These are phyloP conservation scores for Leptatherina wallacei DNA, from an alignment of 2,797 vertebrate genomes.

Conservation along the genomic window DNA sequence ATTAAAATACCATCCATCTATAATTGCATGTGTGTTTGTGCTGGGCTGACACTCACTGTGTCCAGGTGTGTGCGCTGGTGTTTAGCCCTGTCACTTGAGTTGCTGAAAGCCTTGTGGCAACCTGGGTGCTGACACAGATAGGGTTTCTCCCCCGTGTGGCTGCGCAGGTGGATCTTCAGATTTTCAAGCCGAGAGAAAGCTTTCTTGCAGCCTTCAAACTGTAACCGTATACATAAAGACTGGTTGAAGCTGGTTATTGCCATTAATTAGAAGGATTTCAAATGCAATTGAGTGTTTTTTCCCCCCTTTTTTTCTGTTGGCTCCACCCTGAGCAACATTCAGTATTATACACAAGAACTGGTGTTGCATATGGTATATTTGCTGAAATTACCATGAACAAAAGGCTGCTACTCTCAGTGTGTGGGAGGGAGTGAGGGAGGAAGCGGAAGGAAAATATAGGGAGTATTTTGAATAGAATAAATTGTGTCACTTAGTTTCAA, in stretches of 20 bases:
- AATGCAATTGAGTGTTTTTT: background rate
- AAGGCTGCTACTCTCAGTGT: slow-evolving; percentile 39
- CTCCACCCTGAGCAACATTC: slow-evolving; percentile 2
- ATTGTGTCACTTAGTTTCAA: slow-evolving; percentile 26
- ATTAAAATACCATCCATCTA: slow-evolving; percentile 2
- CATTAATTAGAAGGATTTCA: slow-evolving; percentile 9
- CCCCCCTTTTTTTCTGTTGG: background rate
- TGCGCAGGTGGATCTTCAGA: slow-evolving; percentile 96
- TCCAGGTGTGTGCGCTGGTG: slow-evolving; percentile 98
- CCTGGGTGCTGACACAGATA: slow-evolving; percentile 94
- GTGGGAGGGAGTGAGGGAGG: slow-evolving; percentile 25
- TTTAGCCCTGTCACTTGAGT: slow-evolving; percentile 97
- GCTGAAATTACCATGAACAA: slow-evolving; percentile 27
- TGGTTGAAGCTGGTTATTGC: background rate
- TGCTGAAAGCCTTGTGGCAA: slow-evolving; percentile 98
- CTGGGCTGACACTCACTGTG: slow-evolving; percentile 86
- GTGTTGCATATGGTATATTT: slow-evolving; percentile 1
- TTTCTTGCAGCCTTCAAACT: slow-evolving; percentile 97
- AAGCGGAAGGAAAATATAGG: slow-evolving; percentile 1
- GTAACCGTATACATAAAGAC: slow-evolving; percentile 42
- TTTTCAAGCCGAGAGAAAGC: slow-evolving; percentile 98
- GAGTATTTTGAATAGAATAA: slow-evolving; percentile 21
- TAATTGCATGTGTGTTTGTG: slow-evolving; percentile 1
- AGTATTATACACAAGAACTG: background rate
- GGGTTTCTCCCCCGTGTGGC: slow-evolving; percentile 96